Evolutionary conservation across 2,113 vertebrate species (phyloP).

Genomic region (Pithys albifrons): DNA sequence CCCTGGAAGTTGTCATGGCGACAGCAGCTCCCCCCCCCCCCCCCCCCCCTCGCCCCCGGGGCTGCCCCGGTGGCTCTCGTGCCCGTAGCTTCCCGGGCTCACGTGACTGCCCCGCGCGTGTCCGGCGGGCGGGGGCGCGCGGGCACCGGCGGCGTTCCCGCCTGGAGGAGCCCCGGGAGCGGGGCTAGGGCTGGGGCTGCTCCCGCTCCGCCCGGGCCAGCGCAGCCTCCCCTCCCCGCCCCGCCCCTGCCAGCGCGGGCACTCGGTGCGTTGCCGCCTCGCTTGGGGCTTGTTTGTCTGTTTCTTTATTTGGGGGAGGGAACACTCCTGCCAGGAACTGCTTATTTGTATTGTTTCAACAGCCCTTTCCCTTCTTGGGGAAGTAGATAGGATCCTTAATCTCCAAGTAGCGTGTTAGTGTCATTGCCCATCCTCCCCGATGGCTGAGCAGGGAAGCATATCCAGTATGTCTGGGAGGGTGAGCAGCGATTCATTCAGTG

Average conservation of each 20-base stretch:
- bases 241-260: neutral
- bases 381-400: neutral
- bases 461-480: neutral
- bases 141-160: neutral
- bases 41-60: neutral
- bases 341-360: neutral
- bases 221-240: neutral
- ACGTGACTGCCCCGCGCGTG: neutral
- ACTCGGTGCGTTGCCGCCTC: neutral
- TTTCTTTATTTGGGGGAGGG: neutral
- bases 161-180: neutral
- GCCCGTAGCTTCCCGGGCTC: neutral
- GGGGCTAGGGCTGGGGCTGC: neutral
- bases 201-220: neutral
- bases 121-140: neutral
- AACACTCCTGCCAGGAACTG: neutral
- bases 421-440: neutral
- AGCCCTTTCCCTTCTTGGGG: neutral
- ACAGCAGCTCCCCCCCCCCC: slow-evolving; percentile 11
- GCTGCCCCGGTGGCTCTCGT: neutral
- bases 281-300: neutral
- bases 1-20: slow-evolving; percentile 58
- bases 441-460: neutral
- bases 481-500: neutral
- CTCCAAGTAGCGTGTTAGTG: neutral